Conservation (phyloP, 2,113 vertebrate species). For the Festucalex cinctus region DNA sequence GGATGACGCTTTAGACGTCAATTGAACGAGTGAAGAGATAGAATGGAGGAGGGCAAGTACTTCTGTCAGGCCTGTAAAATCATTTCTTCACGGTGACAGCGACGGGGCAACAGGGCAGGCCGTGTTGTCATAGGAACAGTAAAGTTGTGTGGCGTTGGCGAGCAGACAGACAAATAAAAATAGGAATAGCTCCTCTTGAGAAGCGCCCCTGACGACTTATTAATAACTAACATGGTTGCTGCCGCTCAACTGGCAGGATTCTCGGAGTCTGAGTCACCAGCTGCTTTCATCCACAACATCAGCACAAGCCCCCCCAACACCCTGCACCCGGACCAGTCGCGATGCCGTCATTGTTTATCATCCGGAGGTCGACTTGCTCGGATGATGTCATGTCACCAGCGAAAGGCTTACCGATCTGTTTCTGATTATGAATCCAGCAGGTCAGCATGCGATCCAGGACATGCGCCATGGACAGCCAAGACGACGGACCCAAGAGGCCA, state of each 20-base stretch:
- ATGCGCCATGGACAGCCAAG: slow-evolving; percentile 78
- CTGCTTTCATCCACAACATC: slow-evolving; percentile 47
- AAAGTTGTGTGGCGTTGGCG: not conserved
- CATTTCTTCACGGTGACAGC: not conserved
- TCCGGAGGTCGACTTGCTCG: not conserved
- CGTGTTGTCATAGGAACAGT: not conserved
- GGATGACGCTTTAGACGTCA: not conserved
- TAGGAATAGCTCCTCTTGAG: not conserved
- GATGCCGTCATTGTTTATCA: not conserved
- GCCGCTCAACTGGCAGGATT: slow-evolving; percentile 43
- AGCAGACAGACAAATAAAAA: not conserved
- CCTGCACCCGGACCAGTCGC: not conserved
- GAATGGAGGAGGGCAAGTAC: too few species aligned
- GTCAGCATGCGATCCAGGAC: slow-evolving; percentile 87
- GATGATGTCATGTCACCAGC: not conserved
- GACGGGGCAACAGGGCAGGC: not conserved
- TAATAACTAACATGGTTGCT: slow-evolving; percentile 59
- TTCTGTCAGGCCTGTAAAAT: too few species aligned
- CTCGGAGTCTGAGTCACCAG: slow-evolving; percentile 52
- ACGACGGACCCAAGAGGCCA: slow-evolving; percentile 72
- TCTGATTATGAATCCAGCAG: slow-evolving; percentile 47
- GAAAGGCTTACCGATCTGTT: not conserved
- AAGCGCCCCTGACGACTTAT: slow-evolving; percentile 46
- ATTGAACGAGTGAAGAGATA: too few species aligned
- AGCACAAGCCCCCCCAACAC: not conserved